Percentiles rank a stretch among this genome's conserved stretches.
phyloP scores from a whole-genome alignment of 2,113 vertebrate genomes.

The Turnix velox region DNA sequence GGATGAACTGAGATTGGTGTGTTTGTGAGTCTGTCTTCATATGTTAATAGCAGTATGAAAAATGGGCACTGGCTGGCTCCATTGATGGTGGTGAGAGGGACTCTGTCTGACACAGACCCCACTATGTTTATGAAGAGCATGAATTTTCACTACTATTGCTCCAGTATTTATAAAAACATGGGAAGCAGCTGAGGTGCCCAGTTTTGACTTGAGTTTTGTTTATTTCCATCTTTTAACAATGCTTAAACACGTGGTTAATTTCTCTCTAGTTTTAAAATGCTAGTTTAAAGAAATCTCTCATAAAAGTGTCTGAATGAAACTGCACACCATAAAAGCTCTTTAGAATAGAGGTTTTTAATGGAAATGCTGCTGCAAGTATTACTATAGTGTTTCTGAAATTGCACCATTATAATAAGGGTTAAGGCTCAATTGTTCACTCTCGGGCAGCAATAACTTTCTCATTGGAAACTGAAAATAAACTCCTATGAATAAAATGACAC shows the following conservation, averaged over 20 bases:
- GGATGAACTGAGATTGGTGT: background rate
- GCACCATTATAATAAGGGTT: conserved; percentile 55
- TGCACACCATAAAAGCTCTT: background rate
- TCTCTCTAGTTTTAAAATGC: conserved; percentile 28
- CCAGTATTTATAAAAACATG: background rate
- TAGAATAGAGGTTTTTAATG: conserved; percentile 47
- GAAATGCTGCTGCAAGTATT: conserved; percentile 21
- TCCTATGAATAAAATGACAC: conserved; percentile 61
- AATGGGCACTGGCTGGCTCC: background rate
- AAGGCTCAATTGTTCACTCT: conserved; percentile 57
- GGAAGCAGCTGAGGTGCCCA: background rate
- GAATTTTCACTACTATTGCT: background rate
- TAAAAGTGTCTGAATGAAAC: conserved; percentile 19
- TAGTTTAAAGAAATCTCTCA: conserved; percentile 38
- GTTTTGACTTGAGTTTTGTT: background rate
- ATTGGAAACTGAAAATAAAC: conserved; percentile 69
- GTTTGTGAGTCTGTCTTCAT: background rate
- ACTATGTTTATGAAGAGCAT: background rate
- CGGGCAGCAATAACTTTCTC: conserved; percentile 51
- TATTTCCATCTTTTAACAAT: conserved; percentile 12
- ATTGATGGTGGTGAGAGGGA: background rate
- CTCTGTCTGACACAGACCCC: background rate
- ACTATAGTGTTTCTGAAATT: conserved; percentile 33
- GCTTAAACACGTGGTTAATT: conserved; percentile 29
- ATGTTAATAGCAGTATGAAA: conserved; percentile 12